These are phyloP conservation scores for Macropus fuliginosus DNA, from an alignment of 2,797 vertebrate genomes.

Conservation along the genomic window DNA sequence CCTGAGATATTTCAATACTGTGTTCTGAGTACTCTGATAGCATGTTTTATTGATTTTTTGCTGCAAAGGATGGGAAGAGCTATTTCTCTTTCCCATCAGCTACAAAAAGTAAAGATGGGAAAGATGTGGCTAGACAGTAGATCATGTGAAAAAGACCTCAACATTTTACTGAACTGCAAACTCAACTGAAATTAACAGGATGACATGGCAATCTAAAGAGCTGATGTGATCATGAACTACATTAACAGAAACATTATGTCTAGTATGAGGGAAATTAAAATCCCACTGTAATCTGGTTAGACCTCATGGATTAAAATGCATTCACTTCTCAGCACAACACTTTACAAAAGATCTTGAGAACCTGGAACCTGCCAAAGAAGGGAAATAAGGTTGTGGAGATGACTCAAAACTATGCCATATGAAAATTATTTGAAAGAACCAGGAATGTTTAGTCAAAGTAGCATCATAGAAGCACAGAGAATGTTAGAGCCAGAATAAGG, in stretches of 20 bases:
- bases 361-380: neutral
- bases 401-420: neutral
- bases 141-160: neutral
- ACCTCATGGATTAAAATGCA: neutral
- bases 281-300: neutral
- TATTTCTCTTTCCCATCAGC: slow-evolving; percentile 80
- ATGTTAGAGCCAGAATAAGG: neutral
- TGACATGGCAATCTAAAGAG: neutral
- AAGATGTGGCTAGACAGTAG: neutral
- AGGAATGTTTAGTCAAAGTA: neutral
- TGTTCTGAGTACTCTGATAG: slow-evolving; percentile 71
- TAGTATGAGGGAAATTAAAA: neutral
- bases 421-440: neutral
- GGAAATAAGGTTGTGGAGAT: neutral
- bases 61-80: slow-evolving; percentile 65
- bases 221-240: neutral
- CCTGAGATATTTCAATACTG: slow-evolving; percentile 81
- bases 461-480: neutral
- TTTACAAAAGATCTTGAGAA: neutral
- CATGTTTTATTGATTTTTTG: slow-evolving; percentile 83
- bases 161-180: neutral
- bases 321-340: neutral
- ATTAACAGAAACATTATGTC: neutral
- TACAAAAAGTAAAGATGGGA: slow-evolving; percentile 81
- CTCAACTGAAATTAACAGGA: neutral